Evolutionary conservation across 1,140 invertebrate genomes (phyloP), one percentile per base, ranked within the genome.

Genomic region (Pseudomyrmex gracilis): DNA sequence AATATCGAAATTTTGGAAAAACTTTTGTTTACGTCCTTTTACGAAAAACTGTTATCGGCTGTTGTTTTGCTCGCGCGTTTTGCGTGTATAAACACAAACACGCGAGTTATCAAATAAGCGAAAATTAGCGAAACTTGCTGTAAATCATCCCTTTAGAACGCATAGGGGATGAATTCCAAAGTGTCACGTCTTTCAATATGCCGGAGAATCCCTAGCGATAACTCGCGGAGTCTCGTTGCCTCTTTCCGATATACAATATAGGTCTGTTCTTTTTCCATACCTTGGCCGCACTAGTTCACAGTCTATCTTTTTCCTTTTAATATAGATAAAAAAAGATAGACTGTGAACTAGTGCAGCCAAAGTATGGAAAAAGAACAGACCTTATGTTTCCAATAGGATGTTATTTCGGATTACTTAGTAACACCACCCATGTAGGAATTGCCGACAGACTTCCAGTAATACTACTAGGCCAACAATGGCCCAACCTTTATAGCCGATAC

Each of bases 341-440:
- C n/a, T n/a, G n/a, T n/a, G n/a, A n/a, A n/a, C n/a, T n/a, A n/a
- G n/a, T n/a, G n/a, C n/a, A n/a, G n/a, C n/a, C n/a, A n/a, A n/a
- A n/a, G n/a, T n/a, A n/a, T n/a, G n/a, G n/a, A n/a, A n/a, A n/a
- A n/a, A n/a, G n/a, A n/a, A n/a, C n/a, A n/a, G n/a, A n/a, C n/a
- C n/a, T n/a, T n/a, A n/a, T n/a, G n/a, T 34, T 58, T 80, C 22
- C 45, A 49, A 58, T 70, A 80, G 12, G 13, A 34, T 8, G 43
- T 58, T 70, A 71, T 49, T 80, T 58, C n/a, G 66, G 55, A 80
- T 70, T 43, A 24, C 5, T 34, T n/a, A 15, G 64, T 68, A 49
- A 55, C 12, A 51, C 43, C 53, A n/a, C 12, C n/a, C n/a, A n/a
- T n/a, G n/a, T n/a, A n/a, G n/a, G n/a, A n/a, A n/a, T n/a, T n/a